Conservation (phyloP, 1,140 invertebrate species). For the Schlechtendalia chinensis region DNA sequence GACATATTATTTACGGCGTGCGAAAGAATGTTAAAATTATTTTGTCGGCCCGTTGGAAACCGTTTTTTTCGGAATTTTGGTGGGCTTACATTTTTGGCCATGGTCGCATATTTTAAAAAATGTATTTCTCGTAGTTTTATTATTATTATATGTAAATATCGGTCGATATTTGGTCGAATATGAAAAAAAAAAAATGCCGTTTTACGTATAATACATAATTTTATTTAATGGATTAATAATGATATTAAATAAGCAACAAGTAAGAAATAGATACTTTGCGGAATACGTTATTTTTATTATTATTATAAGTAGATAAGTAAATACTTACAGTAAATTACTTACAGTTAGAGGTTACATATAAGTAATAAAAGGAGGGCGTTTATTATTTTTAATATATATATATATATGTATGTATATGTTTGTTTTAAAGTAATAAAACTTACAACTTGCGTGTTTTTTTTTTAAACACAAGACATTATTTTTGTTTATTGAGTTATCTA, state of each 20-base stretch:
- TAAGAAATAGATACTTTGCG: not conserved
- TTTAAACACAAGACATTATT: no score
- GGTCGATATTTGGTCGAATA: not conserved
- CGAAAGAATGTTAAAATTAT: not conserved
- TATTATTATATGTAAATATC: not conserved
- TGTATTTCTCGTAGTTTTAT: not conserved
- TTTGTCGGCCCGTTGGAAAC: not conserved
- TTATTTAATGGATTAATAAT: no score
- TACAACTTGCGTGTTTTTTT: no score
- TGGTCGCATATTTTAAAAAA: conserved; percentile 1
- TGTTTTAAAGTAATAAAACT: no score
- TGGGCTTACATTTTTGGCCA: not conserved
- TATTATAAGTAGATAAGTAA: no score
- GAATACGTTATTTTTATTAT: not conserved
- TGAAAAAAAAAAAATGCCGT: no score
- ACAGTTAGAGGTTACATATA: not conserved
- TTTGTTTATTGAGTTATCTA: no score
- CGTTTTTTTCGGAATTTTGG: not conserved
- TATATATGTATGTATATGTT: no score
- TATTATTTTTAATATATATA: conserved; percentile 2
- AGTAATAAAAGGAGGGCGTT: not conserved
- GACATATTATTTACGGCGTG: not conserved
- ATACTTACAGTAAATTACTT: not conserved
- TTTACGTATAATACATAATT: no score
- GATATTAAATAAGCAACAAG: no score